Evolutionary conservation across 2,888 invertebrate genomes (phyloP), one percentile per base, ranked within the genome.

Genomic region (Neoaliturus tenellus): DNA sequence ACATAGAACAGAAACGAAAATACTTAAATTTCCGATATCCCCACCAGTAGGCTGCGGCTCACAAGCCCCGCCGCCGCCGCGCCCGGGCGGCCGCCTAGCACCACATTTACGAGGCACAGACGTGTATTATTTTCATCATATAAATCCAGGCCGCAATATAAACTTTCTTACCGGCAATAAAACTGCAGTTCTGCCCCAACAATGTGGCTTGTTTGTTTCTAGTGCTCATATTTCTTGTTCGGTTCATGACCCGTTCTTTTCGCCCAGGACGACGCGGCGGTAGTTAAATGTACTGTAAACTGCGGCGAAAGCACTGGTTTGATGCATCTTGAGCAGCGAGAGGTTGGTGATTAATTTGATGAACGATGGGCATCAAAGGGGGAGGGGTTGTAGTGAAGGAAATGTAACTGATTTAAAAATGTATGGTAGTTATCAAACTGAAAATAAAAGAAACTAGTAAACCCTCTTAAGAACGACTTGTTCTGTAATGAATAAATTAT

Each of bases 101-200:
- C 12, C 75, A 31, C 17, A 25, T 75, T 75, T 44, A 41, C 75
- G 75, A 75, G 17, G 48, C 5, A 48, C 41, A 41, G 41, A 75
- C 75, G 28, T 75, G 39, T 71, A 71, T 71, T 62, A 62, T 62
- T 62, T 75, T 48, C 75, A 75, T 75, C 75, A 75, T 75, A 75
- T 75, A 75, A 75, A 75, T 75, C 75, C 48, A 41, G 28, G 28
- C 44, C 48, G 75, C 75, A 75, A 75, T 75, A 75, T 75, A 75
- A 75, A 75, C 75, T 75, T 75, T 75, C 75, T 75, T 75, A 75
- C 75, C 75, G 41, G 75, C 75, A 75, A 75, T 75, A 75, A 75
- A 75, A 48, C 44, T 2, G 75, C 48, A 75, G 75, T 75, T 44
- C 39, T 39, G 75, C 33, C n/a, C 20, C 39, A 48, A 75, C 75